Percentiles rank a stretch among this genome's conserved stretches.
These are phyloP conservation scores for Trematomus loennbergii DNA, from an alignment of 2,113 vertebrate genomes.

Conservation along the genomic window DNA sequence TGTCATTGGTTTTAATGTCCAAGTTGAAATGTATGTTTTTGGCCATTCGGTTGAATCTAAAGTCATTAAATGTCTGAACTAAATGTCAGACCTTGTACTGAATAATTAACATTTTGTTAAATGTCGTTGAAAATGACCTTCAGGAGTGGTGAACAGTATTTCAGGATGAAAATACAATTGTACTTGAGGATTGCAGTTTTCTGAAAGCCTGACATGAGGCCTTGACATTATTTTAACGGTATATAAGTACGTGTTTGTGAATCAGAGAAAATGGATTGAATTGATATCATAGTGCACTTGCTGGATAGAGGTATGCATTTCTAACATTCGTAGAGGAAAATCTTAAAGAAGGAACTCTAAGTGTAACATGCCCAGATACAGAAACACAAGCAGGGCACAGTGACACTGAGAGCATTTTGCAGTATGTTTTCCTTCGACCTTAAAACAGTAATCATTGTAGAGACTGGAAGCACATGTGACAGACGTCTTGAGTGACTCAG, in stretches of 20 bases:
- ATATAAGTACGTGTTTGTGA: not conserved
- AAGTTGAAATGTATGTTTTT: too few relatives aligned
- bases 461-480: slow-evolving; percentile 23
- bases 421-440: not conserved
- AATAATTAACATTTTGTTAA: too few relatives aligned
- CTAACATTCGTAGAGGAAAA: not conserved
- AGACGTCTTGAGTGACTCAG: slow-evolving; percentile 18
- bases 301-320: not conserved
- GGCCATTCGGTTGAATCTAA: too few relatives aligned
- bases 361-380: not conserved
- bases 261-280: not conserved
- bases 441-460: slow-evolving; percentile 6
- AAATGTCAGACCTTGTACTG: too few relatives aligned
- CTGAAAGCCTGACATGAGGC: not conserved
- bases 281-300: not conserved
- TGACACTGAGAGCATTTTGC: not conserved
- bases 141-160: not conserved
- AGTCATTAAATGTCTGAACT: too few relatives aligned
- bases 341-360: not conserved
- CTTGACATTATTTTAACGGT: not conserved
- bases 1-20: too few relatives aligned
- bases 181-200: slow-evolving; percentile 6
- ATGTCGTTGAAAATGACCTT: not conserved
- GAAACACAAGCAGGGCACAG: not conserved
- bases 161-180: not conserved